A percentile compares a stretch with the other conserved stretches of the same genome.
These are phyloP conservation scores for Popillia japonica DNA, from an alignment of 1,140 invertebrate species.

Conservation along the genomic window DNA sequence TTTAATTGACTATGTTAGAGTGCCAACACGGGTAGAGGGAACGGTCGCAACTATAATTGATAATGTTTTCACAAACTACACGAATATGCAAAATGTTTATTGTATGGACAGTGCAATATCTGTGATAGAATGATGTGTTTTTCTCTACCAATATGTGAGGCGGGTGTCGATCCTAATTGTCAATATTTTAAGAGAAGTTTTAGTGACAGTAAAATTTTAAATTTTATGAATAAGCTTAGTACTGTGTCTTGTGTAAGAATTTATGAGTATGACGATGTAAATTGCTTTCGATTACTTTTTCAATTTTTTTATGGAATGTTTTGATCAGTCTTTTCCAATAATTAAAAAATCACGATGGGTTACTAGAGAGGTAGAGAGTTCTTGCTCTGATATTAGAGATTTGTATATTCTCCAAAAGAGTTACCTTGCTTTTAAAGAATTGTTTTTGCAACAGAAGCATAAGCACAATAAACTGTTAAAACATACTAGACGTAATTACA, in stretches of 20 bases:
- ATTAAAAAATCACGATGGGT: too few relatives aligned
- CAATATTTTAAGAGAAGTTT: background rate
- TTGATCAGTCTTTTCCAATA: background rate
- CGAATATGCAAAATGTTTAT: background rate
- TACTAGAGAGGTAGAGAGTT: background rate
- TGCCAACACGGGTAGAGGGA: background rate
- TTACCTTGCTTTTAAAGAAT: background rate
- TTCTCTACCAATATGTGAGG: background rate
- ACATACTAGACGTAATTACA: background rate
- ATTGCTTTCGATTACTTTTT: background rate
- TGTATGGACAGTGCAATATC: background rate
- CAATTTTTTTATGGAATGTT: background rate
- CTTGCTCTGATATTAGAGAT: background rate
- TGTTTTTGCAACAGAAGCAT: background rate
- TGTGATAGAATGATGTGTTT: background rate
- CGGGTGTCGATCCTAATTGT: background rate
- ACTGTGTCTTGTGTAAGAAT: background rate
- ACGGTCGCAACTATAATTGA: background rate
- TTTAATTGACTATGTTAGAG: slow-evolving; percentile 11
- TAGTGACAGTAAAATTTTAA: background rate
- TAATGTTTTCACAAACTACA: background rate
- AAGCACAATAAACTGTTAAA: background rate
- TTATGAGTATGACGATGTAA: background rate
- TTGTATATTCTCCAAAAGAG: background rate
- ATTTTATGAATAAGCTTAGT: background rate